Percentiles rank a stretch among this genome's conserved stretches.
phyloP scores from a whole-genome alignment of 1,140 invertebrate genomes.

The Anoplophora glabripennis region DNA sequence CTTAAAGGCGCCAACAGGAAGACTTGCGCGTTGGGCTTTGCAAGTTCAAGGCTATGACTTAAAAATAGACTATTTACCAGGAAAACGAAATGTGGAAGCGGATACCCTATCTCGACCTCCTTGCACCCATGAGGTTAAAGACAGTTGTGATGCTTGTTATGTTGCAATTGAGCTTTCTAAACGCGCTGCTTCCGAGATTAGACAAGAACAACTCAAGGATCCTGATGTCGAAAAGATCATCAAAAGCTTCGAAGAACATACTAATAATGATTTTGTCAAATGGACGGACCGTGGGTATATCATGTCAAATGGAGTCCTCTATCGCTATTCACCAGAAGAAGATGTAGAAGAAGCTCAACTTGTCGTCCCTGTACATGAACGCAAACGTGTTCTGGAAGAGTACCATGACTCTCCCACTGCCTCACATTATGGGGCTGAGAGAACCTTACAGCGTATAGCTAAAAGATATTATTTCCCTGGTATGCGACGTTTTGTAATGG shows the following conservation, averaged over 20 bases:
- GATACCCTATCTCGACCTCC: conserved; percentile 18
- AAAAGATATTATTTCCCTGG: conserved; percentile 1
- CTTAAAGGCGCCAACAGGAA: conserved; percentile 31
- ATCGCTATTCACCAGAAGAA: conserved; percentile 22
- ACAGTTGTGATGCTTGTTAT: conserved; percentile 23
- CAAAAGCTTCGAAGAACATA: too few species aligned
- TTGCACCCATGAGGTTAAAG: neutral
- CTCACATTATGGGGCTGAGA: conserved; percentile 31
- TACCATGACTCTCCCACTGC: conserved; percentile 34
- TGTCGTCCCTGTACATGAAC: conserved; percentile 30
- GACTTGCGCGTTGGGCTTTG: conserved; percentile 35
- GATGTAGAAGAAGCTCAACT: conserved; percentile 39
- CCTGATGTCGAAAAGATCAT: too few species aligned
- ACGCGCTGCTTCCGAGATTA: too few species aligned
- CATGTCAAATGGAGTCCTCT: conserved; percentile 36
- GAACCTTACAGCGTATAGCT: neutral
- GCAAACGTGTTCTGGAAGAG: conserved; percentile 14
- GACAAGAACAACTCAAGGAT: too few species aligned
- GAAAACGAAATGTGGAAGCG: conserved; percentile 23
- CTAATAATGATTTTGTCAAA: neutral
- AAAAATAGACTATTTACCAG: conserved; percentile 20
- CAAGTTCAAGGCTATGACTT: conserved; percentile 17
- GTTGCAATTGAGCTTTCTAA: conserved; percentile 15
- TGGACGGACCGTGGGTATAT: conserved; percentile 25
- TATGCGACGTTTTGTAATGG: neutral